These are phyloP conservation scores for western clawed frog (Xenopus tropicalis) DNA, from an alignment of 2,113 vertebrate genomes.

Conservation along the genomic window DNA sequence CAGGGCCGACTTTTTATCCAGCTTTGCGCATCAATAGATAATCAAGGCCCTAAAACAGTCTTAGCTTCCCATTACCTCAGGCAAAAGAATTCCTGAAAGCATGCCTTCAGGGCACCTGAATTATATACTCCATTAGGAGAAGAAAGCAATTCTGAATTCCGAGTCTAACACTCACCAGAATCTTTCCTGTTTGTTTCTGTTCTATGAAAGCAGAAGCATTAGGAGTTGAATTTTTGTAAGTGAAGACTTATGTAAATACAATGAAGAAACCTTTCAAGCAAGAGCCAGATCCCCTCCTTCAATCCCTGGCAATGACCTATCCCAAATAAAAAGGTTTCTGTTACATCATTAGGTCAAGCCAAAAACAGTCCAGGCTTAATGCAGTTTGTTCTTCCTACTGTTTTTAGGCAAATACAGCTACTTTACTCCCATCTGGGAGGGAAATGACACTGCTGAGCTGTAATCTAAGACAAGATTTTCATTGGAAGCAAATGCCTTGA, in stretches of 20 bases:
- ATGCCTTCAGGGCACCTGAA: slow-evolving; percentile 98
- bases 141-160: slow-evolving; percentile 87
- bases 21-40: slow-evolving; percentile 98
- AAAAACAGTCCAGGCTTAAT: slow-evolving; percentile 85
- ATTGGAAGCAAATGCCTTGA: slow-evolving; percentile 99
- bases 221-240: slow-evolving; percentile 80
- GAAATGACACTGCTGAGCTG: slow-evolving; percentile 85
- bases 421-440: slow-evolving; percentile 82
- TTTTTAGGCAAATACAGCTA: slow-evolving; percentile 91
- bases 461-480: slow-evolving; percentile 99
- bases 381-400: slow-evolving; percentile 95
- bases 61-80: slow-evolving; percentile 97
- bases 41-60: slow-evolving; percentile 97
- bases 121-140: slow-evolving; percentile 98
- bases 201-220: slow-evolving; percentile 77
- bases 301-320: slow-evolving; percentile 76
- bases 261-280: slow-evolving; percentile 77
- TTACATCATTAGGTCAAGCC: slow-evolving; percentile 95
- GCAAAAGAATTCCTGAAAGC: slow-evolving; percentile 99
- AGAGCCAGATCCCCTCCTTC: slow-evolving; percentile 72
- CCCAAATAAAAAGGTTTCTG: slow-evolving; percentile 80
- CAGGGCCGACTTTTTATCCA: slow-evolving; percentile 96
- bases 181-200: slow-evolving; percentile 81
- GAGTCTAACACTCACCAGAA: slow-evolving; percentile 86
- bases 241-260: slow-evolving; percentile 89